A percentile compares a stretch with the other conserved stretches of the same genome.
Conservation (phyloP, 2,797 vertebrate species). For the Strix occidentalis region DNA sequence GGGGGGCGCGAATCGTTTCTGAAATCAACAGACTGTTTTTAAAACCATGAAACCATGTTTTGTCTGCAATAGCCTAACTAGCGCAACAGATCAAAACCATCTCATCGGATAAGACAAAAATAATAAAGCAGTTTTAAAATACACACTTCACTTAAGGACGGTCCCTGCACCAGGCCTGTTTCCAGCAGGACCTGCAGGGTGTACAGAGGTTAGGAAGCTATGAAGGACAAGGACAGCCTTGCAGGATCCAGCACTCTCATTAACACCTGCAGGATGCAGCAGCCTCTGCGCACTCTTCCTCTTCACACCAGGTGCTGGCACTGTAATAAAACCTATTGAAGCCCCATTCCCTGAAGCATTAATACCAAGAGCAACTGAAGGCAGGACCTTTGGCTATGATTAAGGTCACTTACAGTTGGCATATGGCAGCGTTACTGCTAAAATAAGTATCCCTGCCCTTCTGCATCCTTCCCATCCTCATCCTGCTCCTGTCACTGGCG, state of each 20-base stretch:
- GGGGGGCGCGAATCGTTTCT: accelerated
- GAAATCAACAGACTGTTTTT: background rate
- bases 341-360: background rate
- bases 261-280: background rate
- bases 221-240: background rate
- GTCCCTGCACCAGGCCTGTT: background rate
- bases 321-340: background rate
- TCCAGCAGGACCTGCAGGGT: background rate
- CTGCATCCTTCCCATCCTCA: background rate
- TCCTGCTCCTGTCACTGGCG: background rate
- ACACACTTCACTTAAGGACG: background rate
- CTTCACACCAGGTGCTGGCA: background rate
- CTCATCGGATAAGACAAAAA: background rate
- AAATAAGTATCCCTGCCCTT: background rate
- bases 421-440: background rate
- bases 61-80: background rate
- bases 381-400: background rate
- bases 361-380: background rate
- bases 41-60: background rate
- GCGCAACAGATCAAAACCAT: background rate
- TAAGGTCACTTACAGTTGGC: background rate
- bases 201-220: background rate
- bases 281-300: background rate
- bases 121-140: background rate
- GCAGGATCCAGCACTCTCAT: background rate